These are phyloP conservation scores for Bedellia somnulentella DNA, from an alignment of 2,888 invertebrate species.

Conservation along the genomic window DNA sequence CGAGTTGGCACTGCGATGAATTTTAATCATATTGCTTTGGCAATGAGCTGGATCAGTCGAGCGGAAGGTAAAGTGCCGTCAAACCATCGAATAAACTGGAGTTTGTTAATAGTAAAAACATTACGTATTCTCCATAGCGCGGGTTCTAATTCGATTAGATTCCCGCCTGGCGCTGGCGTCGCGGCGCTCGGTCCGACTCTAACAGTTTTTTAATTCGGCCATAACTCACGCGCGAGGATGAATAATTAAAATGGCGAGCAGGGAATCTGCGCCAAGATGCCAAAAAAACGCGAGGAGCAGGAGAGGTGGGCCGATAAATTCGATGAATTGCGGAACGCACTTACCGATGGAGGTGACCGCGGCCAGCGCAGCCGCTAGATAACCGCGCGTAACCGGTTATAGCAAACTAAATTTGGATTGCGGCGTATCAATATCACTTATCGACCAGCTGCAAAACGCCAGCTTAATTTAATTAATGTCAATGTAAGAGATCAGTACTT, in stretches of 20 bases:
- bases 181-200: slow-evolving; percentile 55
- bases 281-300: slow-evolving; percentile 34
- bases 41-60: slow-evolving; percentile 16
- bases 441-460: too few species aligned
- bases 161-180: slow-evolving; percentile 47
- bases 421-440: too few species aligned
- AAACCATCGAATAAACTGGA: too few species aligned
- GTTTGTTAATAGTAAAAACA: slow-evolving; percentile 12
- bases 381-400: too few species aligned
- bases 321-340: slow-evolving; percentile 48
- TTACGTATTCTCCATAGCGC: slow-evolving; percentile 52
- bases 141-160: slow-evolving; percentile 51
- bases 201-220: slow-evolving; percentile 64
- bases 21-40: slow-evolving; percentile 13
- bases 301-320: slow-evolving; percentile 37
- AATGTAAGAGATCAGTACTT: too few species aligned
- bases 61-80: not conserved
- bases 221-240: slow-evolving; percentile 60
- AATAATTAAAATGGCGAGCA: slow-evolving; percentile 58
- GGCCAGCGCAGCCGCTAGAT: not conserved
- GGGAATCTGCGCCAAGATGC: slow-evolving; percentile 41
- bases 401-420: too few species aligned
- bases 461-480: too few species aligned
- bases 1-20: slow-evolving; percentile 23
- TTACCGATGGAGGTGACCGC: slow-evolving; percentile 29